phyloP scores from a whole-genome alignment of 2,888 invertebrate species.

The Argyresthia albistria region DNA sequence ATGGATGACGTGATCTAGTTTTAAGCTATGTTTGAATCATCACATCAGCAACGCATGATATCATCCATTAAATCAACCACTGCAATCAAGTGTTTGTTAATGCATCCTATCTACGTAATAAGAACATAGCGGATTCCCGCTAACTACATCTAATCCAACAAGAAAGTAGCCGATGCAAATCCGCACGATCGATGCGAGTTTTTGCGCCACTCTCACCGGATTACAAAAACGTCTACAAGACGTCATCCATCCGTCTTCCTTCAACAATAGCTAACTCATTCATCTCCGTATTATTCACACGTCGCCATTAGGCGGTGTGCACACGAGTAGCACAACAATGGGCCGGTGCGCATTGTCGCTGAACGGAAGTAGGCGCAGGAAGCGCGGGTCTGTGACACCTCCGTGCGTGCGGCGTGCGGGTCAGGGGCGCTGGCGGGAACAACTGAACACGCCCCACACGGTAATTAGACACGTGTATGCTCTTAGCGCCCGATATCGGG shows the following conservation, averaged over 20 bases:
- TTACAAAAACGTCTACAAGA: background rate
- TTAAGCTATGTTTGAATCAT: no score
- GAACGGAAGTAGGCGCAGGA: slow-evolving; percentile 49
- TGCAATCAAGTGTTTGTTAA: no score
- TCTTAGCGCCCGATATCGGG: no score
- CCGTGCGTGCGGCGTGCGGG: slow-evolving; percentile 11
- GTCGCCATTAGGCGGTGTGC: slow-evolving; percentile 3
- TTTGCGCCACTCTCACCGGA: background rate
- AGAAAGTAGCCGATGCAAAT: background rate
- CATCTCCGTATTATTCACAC: background rate
- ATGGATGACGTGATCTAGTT: background rate
- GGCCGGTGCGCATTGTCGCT: slow-evolving; percentile 18
- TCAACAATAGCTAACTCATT: background rate
- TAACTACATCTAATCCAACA: no score
- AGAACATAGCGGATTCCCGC: no score
- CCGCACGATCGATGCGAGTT: background rate
- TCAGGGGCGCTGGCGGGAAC: background rate
- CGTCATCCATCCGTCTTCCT: background rate
- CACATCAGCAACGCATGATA: no score
- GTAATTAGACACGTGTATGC: no score
- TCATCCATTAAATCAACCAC: no score
- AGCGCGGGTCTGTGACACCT: slow-evolving; percentile 31
- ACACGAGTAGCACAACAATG: slow-evolving; percentile 2
- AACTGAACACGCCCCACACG: no score
- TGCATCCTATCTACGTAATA: no score